Conservation (phyloP, 2,113 vertebrate species). For the human (Homo sapiens) region DNA sequence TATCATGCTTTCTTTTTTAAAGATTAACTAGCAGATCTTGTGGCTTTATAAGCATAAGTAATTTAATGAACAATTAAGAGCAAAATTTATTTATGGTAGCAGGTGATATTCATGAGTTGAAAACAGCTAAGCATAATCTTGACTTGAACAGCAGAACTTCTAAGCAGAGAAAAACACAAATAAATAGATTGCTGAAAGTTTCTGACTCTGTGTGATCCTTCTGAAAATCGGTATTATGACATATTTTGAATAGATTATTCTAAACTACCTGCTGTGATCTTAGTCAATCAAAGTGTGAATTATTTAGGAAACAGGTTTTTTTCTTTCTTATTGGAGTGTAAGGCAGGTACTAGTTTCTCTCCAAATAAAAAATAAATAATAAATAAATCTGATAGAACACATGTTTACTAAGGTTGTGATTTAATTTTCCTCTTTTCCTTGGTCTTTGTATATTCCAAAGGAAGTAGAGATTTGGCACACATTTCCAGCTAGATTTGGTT, state of each 20-base stretch:
- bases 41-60: not conserved
- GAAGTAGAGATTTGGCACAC: not conserved
- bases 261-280: conserved; percentile 39
- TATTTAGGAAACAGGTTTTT: conserved; percentile 44
- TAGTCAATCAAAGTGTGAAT: conserved; percentile 29
- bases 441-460: not conserved
- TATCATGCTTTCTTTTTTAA: not conserved
- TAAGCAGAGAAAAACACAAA: conserved; percentile 57
- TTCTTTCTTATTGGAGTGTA: not conserved
- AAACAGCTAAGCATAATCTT: conserved; percentile 54
- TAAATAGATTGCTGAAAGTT: conserved; percentile 64
- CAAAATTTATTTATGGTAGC: conserved; percentile 60
- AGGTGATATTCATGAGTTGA: conserved; percentile 46
- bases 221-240: not conserved
- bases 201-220: conserved; percentile 31
- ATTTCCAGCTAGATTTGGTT: not conserved
- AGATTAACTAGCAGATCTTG: not conserved
- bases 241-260: conserved; percentile 28
- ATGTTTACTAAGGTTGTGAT: not conserved
- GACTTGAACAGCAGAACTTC: conserved; percentile 38
- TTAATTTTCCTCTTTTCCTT: not conserved
- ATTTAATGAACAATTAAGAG: conserved; percentile 28
- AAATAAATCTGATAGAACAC: not conserved
- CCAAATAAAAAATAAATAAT: not conserved
- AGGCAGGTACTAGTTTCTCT: not conserved